Percentiles rank a stretch among this genome's conserved stretches.
These are phyloP conservation scores for Odontophorus gujanensis DNA, from an alignment of 2,113 vertebrate species.

Conservation along the genomic window DNA sequence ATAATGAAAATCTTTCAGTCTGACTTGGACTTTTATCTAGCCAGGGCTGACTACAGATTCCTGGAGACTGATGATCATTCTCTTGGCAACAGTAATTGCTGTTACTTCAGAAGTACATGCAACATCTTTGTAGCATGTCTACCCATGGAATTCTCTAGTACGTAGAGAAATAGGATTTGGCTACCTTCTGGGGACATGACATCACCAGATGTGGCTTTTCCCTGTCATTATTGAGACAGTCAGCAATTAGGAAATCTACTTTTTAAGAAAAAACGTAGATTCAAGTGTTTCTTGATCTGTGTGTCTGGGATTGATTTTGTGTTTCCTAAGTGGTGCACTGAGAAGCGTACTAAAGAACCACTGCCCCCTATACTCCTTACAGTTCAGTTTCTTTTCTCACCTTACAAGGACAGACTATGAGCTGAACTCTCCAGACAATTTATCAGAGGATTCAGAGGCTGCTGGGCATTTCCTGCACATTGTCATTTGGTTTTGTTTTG, in stretches of 20 bases:
- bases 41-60: constrained; percentile 13
- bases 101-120: neutral
- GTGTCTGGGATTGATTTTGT: neutral
- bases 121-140: neutral
- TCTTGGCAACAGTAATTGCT: neutral
- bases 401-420: neutral
- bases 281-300: neutral
- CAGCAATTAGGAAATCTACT: neutral
- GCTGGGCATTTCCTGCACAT: neutral
- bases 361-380: neutral
- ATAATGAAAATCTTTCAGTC: constrained; percentile 37
- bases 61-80: neutral
- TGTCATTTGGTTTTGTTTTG: neutral
- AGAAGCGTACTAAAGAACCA: neutral
- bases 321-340: neutral
- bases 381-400: neutral
- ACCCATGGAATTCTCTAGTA: neutral
- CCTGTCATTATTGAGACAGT: neutral
- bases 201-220: neutral
- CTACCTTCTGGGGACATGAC: neutral
- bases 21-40: neutral
- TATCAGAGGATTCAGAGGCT: neutral
- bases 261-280: neutral
- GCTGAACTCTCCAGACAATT: neutral
- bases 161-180: neutral